Conservation (phyloP, 2,797 vertebrate genomes). For the Pteropus rufus region DNA sequence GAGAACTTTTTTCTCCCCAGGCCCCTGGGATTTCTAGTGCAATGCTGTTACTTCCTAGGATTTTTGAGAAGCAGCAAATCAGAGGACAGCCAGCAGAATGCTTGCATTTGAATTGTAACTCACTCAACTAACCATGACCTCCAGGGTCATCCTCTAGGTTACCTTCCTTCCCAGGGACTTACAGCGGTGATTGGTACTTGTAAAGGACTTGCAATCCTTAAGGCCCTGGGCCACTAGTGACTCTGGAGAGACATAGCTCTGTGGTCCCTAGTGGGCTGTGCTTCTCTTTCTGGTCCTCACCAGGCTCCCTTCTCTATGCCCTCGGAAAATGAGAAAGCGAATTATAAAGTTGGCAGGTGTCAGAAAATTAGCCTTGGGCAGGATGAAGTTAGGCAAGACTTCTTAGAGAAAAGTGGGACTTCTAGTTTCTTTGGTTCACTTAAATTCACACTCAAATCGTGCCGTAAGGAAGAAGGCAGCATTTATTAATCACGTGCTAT, state of each 20-base stretch:
- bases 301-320: background rate
- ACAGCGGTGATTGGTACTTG: background rate
- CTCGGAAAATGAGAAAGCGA: background rate
- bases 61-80: background rate
- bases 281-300: background rate
- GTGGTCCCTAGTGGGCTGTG: background rate
- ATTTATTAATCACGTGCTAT: background rate
- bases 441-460: background rate
- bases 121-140: background rate
- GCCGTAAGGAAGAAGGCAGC: background rate
- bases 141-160: background rate
- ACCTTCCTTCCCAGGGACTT: background rate
- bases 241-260: background rate
- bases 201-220: background rate
- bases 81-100: background rate
- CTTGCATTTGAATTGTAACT: background rate
- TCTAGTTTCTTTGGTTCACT: background rate
- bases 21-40: constrained; percentile 33
- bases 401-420: no score
- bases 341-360: background rate
- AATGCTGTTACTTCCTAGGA: constrained; percentile 50
- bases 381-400: background rate
- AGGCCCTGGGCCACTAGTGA: background rate
- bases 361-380: background rate
- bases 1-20: constrained; percentile 12